phyloP scores from a whole-genome alignment of 2,113 vertebrate genomes.

The Columbina picui region DNA sequence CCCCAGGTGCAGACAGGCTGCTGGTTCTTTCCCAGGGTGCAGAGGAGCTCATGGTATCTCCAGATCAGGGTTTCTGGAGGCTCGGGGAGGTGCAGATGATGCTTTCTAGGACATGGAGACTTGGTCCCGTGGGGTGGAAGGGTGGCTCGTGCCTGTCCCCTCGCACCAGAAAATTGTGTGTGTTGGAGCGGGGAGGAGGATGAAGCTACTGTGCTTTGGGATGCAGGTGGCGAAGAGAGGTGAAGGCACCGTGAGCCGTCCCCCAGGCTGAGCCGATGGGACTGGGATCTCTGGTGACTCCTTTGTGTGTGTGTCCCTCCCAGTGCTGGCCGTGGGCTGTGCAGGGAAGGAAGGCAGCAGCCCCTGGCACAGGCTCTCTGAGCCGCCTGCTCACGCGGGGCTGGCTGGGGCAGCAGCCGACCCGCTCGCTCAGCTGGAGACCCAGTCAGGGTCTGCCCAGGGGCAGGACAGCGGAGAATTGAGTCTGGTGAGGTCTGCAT shows the following conservation, averaged over 20 bases:
- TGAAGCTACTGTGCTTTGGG: not conserved
- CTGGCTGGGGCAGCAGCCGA: not conserved
- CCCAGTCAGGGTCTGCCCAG: not conserved
- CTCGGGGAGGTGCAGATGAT: accelerated
- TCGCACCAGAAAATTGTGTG: accelerated
- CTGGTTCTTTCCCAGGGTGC: not conserved
- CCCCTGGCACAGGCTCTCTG: accelerated
- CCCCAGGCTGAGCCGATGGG: not conserved
- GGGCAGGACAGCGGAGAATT: accelerated
- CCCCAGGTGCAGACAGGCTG: not conserved
- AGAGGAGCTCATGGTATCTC: not conserved
- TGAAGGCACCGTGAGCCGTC: not conserved
- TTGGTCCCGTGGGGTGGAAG: not conserved
- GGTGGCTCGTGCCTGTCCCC: not conserved
- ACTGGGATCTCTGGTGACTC: not conserved
- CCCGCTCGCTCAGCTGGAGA: not conserved
- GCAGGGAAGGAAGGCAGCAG: not conserved
- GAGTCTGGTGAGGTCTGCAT: accelerated
- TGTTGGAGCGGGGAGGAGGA: not conserved
- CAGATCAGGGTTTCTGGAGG: accelerated
- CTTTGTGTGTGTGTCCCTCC: not conserved
- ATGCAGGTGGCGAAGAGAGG: not conserved
- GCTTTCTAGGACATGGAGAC: not conserved
- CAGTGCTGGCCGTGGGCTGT: accelerated
- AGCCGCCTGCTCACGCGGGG: not conserved